Evolutionary conservation across 2,797 vertebrate species (phyloP).

Genomic region (Lophotriccus pileatus): DNA sequence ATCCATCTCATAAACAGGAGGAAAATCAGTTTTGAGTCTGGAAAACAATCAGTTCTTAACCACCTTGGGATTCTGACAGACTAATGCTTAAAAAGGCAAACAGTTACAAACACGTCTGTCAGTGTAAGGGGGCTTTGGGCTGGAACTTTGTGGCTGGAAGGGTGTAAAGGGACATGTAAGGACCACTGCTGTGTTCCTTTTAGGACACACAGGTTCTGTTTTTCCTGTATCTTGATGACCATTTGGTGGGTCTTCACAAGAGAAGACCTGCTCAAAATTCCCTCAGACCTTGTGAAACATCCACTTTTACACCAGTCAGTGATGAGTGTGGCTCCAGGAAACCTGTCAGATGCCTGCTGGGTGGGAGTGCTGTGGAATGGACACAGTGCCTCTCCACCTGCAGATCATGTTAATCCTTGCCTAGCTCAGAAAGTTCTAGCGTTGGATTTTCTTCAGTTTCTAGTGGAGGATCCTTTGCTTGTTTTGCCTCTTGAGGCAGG

Average conservation of each 20-base stretch:
- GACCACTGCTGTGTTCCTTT: background rate
- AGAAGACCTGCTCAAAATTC: background rate
- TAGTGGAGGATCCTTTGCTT: background rate
- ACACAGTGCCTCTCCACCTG: background rate
- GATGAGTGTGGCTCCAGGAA: too few relatives aligned
- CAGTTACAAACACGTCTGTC: background rate
- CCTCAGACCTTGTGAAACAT: background rate
- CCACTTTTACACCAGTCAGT: background rate
- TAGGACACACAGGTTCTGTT: background rate
- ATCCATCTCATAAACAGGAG: background rate
- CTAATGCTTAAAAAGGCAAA: background rate
- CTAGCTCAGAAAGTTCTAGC: background rate
- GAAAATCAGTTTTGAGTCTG: background rate
- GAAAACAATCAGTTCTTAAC: background rate
- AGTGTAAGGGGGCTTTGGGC: background rate
- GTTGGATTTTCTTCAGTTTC: background rate
- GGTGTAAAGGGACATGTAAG: background rate
- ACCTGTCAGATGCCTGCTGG: background rate
- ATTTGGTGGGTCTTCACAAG: background rate
- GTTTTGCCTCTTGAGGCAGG: background rate
- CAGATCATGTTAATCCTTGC: background rate
- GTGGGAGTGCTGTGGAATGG: background rate
- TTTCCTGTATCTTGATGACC: background rate
- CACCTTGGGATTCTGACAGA: background rate
- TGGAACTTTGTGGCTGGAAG: background rate